These are phyloP conservation scores for Biston betularia DNA, from an alignment of 2,888 invertebrate genomes.

Conservation along the genomic window DNA sequence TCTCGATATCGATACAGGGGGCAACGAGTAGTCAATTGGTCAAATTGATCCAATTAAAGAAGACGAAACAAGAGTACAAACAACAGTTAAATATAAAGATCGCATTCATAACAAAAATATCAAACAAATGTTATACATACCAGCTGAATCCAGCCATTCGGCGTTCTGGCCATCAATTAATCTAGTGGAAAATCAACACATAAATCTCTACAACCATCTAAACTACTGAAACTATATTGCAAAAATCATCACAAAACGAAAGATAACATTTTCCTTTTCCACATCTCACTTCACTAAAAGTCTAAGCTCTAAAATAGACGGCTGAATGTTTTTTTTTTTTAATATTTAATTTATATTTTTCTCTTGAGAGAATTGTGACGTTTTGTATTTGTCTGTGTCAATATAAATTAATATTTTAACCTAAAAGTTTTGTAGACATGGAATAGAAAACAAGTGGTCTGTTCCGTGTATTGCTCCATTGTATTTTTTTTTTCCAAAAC, in stretches of 20 bases:
- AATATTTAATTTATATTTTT: too few relatives aligned
- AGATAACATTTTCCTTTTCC: slow-evolving; percentile 56
- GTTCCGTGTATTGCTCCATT: too few relatives aligned
- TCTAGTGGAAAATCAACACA: slow-evolving; percentile 61
- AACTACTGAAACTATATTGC: slow-evolving; percentile 41
- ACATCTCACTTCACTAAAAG: slow-evolving; percentile 25
- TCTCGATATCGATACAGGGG: slow-evolving; percentile 43
- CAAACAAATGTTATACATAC: slow-evolving; percentile 62
- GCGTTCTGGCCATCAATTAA: slow-evolving; percentile 82
- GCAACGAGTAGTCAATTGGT: slow-evolving; percentile 62
- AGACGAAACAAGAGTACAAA: slow-evolving; percentile 68
- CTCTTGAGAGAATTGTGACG: too few relatives aligned
- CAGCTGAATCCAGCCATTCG: slow-evolving; percentile 87
- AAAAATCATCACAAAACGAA: slow-evolving; percentile 49
- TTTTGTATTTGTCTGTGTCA: too few relatives aligned
- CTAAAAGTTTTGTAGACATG: too few relatives aligned
- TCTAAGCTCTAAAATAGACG: too few relatives aligned
- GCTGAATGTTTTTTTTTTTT: too few relatives aligned
- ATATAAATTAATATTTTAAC: too few relatives aligned
- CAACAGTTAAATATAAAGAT: slow-evolving; percentile 65
- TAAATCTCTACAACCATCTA: slow-evolving; percentile 60
- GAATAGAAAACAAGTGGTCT: too few relatives aligned
- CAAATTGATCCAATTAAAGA: slow-evolving; percentile 70
- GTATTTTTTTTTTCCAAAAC: too few relatives aligned
- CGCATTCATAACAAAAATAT: slow-evolving; percentile 57